phyloP scores from a whole-genome alignment of 2,797 vertebrate genomes.

The Helarctos malayanus region DNA sequence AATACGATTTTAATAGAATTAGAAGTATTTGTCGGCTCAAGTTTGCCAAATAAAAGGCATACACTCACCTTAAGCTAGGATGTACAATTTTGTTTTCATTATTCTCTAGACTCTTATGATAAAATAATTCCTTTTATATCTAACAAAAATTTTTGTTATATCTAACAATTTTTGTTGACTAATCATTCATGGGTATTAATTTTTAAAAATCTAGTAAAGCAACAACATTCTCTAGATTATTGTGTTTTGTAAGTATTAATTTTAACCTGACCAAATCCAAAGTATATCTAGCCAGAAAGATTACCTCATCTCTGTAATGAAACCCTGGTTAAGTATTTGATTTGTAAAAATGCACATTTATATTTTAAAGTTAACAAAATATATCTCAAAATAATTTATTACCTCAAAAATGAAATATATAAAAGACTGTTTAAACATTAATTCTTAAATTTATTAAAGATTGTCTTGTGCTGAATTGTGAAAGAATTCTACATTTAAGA shows the following conservation, averaged over 20 bases:
- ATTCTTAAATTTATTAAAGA: constrained; percentile 26
- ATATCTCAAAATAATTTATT: not conserved
- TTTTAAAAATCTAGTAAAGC: not conserved
- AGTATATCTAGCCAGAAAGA: not conserved
- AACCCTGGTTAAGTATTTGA: not conserved
- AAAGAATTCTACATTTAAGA: not conserved
- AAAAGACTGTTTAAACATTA: not conserved
- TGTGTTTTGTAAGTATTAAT: not conserved
- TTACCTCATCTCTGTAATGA: not conserved
- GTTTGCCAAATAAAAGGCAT: not conserved
- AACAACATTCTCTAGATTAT: not conserved
- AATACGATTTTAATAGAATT: not conserved
- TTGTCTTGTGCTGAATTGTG: not conserved
- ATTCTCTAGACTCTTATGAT: not conserved
- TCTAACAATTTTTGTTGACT: not conserved
- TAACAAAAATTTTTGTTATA: not conserved
- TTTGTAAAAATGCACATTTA: not conserved
- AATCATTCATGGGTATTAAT: not conserved
- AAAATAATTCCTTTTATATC: not conserved
- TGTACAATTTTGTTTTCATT: not conserved
- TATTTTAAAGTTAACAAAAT: not conserved
- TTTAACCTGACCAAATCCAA: not conserved
- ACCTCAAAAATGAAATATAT: not conserved
- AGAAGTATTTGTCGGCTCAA: not conserved
- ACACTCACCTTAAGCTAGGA: not conserved